Evolutionary conservation across 2,888 invertebrate genomes (phyloP).

Genomic region (Tanytarsus gracilentus): DNA sequence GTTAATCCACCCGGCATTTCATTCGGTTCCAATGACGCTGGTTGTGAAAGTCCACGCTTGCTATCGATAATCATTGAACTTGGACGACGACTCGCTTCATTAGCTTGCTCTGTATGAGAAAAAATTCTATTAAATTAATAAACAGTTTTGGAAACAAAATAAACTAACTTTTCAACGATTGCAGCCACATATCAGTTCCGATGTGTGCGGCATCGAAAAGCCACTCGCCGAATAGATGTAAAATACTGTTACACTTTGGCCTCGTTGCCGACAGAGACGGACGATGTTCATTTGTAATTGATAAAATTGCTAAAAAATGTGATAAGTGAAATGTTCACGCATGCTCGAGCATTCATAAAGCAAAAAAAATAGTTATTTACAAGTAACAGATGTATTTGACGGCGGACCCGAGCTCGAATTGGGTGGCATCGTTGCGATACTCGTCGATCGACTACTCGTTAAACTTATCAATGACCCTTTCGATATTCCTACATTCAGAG

Average conservation of each 20-base stretch:
- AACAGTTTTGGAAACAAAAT: background rate
- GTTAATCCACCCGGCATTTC: constrained; percentile 61
- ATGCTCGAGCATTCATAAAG: constrained; percentile 24
- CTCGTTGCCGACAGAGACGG: constrained; percentile 64
- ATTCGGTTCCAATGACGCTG: constrained; percentile 56
- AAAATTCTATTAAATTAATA: constrained; percentile 10
- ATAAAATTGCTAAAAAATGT: constrained; percentile 50
- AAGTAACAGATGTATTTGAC: constrained; percentile 56
- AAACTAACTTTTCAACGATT: constrained; percentile 47
- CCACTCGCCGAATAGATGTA: constrained; percentile 95
- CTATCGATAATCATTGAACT: constrained; percentile 58
- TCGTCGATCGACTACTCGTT: constrained; percentile 61
- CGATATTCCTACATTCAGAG: constrained; percentile 55
- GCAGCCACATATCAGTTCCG: constrained; percentile 59
- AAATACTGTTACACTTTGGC: constrained; percentile 89
- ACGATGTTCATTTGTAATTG: constrained; percentile 52
- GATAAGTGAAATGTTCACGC: constrained; percentile 19
- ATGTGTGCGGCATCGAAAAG: constrained; percentile 91
- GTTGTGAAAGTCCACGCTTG: constrained; percentile 50
- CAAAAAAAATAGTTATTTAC: constrained; percentile 43
- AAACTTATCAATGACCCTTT: constrained; percentile 72
- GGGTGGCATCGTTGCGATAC: constrained; percentile 56
- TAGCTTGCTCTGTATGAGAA: constrained; percentile 39
- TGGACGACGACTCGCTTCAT: constrained; percentile 51
- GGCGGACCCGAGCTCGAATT: constrained; percentile 60